Conservation (phyloP, 2,113 vertebrate genomes). For the Bubo bubo region DNA sequence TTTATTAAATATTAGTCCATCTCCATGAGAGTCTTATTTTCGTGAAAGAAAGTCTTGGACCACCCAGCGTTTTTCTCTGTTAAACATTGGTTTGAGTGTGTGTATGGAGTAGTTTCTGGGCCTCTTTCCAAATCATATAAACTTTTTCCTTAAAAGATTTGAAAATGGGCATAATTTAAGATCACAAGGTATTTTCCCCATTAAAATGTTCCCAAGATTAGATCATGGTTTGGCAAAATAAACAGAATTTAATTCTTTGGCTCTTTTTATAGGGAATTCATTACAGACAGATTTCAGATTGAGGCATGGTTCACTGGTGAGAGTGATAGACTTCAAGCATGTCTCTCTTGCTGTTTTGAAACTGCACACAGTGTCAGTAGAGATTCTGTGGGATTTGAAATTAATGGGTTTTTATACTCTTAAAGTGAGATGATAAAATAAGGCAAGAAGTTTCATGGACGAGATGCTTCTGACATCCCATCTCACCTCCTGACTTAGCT, state of each 20-base stretch:
- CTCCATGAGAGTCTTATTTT: neutral
- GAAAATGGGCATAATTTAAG: constrained; percentile 3
- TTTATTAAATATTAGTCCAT: neutral
- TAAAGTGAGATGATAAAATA: neutral
- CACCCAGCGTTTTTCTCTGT: neutral
- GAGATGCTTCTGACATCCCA: neutral
- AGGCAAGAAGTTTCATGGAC: neutral
- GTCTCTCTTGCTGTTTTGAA: neutral
- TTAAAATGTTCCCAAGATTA: constrained; percentile 1
- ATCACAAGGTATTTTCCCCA: neutral
- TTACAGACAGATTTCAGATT: neutral
- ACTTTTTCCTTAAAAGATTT: neutral
- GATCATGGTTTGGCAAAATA: neutral
- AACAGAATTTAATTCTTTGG: neutral
- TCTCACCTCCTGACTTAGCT: neutral
- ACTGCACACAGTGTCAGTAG: neutral
- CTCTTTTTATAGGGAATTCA: neutral
- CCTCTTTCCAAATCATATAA: neutral
- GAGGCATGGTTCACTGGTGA: rapidly evolving
- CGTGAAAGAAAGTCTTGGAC: neutral
- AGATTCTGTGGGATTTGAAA: neutral
- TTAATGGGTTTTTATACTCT: neutral
- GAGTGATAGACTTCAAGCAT: neutral
- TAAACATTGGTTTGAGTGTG: neutral
- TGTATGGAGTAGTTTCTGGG: neutral